Evolutionary conservation across 2,888 invertebrate species (phyloP), one percentile per base, ranked within the genome.

Genomic region (Ophion ellenae): DNA sequence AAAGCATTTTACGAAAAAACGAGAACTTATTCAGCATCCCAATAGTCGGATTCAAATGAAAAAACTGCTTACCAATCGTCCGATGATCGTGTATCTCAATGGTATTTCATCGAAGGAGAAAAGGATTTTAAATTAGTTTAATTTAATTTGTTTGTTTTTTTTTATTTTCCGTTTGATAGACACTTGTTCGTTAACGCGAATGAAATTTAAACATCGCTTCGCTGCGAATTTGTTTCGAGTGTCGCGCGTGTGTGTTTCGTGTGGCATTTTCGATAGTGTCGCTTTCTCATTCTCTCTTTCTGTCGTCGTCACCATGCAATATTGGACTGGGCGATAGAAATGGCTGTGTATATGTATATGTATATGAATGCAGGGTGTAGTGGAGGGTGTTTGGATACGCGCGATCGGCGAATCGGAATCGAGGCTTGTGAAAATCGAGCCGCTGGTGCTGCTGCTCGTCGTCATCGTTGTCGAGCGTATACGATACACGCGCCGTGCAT

Each of bases 11-110:
- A 11, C 36, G 2, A 32, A 24, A 63, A 59, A 59, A 24, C 32
- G 9, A 32, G 10, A 11, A 20, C 32, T 57, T 11, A 40, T 59
- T n/a, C 1, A 61, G 4, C 32, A 32, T 2, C 4, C 32, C 32
- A 32, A 4, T 9, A 61, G 66, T n/a, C 47, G 9, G n/a, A 32
- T 11, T 7, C 40, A 32, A 11, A 77, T 7, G 17, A 77, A 76
- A 76, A 53, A 36, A 66, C 28, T 32, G 28, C n/a, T 64, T 32
- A 40, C 11, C 32, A 64, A 66, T 53, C 63, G 20, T 66, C 73
- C 24, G 17, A 64, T 66, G 64, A 73, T 64, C 24, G 57, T 71
- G n/a, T 57, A 32, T 71, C 67, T 78, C n/a, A 24, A 14, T 82
- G 71, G 28, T 79, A 64, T 71, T 75, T 32, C 32, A 63, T 64